Base-by-base conservation (phyloP, 1,140 invertebrate species). In the Episyrphus balteatus region DNA sequence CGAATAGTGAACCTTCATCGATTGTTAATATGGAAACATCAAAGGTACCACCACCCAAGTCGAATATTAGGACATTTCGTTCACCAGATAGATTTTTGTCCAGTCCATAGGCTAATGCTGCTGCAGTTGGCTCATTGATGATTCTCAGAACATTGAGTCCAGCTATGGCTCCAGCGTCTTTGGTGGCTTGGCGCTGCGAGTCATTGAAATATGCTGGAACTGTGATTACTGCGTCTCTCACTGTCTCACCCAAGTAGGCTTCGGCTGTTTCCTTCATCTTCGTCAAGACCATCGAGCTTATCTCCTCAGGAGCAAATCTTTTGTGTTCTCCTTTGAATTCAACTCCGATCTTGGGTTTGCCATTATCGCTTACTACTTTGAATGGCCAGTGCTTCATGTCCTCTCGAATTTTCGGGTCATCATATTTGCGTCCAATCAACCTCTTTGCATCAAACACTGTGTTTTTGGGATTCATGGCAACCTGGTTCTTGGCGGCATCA, bases 11-110 rank as follows among this genome's bases (percentile, higher is more conserved):
- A 9, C 88, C 90, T 66, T 92, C 86, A 51, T 84, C 82, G 64
- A 93, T 91, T 34, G 82, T 79, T 2, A 93, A 66, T 43, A 93
- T 80, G 11, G 88, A 92, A 1, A 92, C 88, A 69, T 93, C 89
- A 51, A 85, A 85, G 32, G 82, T 84, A 13, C 82, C 82, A 39
- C 82, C 82, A 7, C 83, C 83, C 17, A 85, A 68, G 59, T 85
- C 83, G 50, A 83, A 86, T 43, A 84, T 82, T 0, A 84, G 68
- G 1, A 86, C 78, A 54, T 81, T 84, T 51, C 77, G 78, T 49
- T 84, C 80, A 2, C 88, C 89, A 72, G 81, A 76, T 3, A 76
- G 73, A 66, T 80, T 86, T 57, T 82, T 82, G 55, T 88, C 84
- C 69, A 76, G 77, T 63, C 76, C 92, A 75, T 79, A 84, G 36